Evolutionary conservation across 2,113 vertebrate species (phyloP).

Genomic region (Ifrita kowaldi): DNA sequence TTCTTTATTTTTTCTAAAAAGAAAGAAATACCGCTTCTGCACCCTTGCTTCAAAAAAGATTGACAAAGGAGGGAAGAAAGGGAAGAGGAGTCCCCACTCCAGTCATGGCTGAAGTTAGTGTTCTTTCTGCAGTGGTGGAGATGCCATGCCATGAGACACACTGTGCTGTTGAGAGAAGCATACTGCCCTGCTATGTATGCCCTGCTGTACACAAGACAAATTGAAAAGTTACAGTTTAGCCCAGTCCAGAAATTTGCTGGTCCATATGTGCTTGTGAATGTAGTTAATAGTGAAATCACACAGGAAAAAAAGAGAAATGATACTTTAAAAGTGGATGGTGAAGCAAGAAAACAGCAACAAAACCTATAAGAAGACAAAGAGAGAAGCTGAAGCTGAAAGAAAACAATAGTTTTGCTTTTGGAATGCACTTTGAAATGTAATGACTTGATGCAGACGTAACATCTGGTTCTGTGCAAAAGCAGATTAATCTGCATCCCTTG

Average conservation of each 20-base stretch:
- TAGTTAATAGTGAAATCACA: not conserved
- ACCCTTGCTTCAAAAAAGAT: not conserved
- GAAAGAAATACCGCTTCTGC: not conserved
- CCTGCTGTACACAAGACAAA: not conserved
- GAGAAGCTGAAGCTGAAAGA: not conserved
- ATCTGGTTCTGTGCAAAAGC: not conserved
- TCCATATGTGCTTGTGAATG: not conserved
- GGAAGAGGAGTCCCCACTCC: not conserved
- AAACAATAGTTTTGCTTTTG: not conserved
- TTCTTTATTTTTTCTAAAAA: not conserved
- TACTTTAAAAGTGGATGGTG: not conserved
- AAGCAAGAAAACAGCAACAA: not conserved
- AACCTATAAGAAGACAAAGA: not conserved
- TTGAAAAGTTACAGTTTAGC: not conserved
- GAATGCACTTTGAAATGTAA: constrained; percentile 3
- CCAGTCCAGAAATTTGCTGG: not conserved
- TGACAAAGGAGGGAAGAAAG: not conserved
- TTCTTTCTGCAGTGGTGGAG: not conserved
- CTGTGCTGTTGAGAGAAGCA: not conserved
- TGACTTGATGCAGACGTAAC: not conserved
- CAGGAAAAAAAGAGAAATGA: not conserved
- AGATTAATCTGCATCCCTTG: constrained; percentile 22
- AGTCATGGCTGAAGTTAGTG: not conserved
- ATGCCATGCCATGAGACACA: not conserved
- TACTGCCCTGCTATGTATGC: not conserved